Percentiles rank a stretch among this genome's conserved stretches.
phyloP scores from a whole-genome alignment of 2,797 vertebrate species.

The Dromococcyx pavoninus region DNA sequence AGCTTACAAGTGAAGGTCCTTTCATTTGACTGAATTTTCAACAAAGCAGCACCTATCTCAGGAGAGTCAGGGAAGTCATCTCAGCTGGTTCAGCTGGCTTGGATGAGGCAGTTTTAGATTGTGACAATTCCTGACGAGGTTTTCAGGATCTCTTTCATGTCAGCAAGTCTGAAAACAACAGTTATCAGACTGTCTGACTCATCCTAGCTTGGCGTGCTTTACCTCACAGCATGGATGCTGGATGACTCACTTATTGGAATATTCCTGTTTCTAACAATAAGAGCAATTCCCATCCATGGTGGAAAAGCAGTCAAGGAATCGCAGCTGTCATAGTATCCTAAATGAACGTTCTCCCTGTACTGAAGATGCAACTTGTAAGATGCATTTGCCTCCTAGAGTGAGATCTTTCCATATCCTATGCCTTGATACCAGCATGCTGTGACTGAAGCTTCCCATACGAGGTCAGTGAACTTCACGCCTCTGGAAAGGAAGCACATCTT shows the following conservation, averaged over 20 bases:
- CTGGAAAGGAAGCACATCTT: neutral
- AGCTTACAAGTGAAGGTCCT: neutral
- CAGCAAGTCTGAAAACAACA: constrained; percentile 34
- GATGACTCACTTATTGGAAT: constrained; percentile 40
- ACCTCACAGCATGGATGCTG: constrained; percentile 44
- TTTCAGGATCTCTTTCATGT: constrained; percentile 32
- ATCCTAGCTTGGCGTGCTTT: neutral
- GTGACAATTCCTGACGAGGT: constrained; percentile 4
- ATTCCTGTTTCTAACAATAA: constrained; percentile 37
- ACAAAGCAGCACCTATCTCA: neutral
- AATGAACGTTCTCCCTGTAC: neutral
- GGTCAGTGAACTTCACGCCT: neutral
- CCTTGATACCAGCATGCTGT: neutral
- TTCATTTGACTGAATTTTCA: neutral
- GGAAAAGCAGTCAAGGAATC: constrained; percentile 55
- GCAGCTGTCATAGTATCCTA: neutral
- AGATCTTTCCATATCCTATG: neutral
- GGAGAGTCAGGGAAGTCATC: neutral
- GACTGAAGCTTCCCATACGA: neutral
- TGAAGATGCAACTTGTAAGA: neutral
- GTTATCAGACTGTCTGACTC: constrained; percentile 48
- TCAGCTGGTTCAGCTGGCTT: neutral
- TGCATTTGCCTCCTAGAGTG: neutral
- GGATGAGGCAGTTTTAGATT: neutral
- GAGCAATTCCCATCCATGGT: neutral